These are phyloP conservation scores for Artibeus jamaicensis DNA, from an alignment of 2,797 vertebrate genomes.

Conservation along the genomic window DNA sequence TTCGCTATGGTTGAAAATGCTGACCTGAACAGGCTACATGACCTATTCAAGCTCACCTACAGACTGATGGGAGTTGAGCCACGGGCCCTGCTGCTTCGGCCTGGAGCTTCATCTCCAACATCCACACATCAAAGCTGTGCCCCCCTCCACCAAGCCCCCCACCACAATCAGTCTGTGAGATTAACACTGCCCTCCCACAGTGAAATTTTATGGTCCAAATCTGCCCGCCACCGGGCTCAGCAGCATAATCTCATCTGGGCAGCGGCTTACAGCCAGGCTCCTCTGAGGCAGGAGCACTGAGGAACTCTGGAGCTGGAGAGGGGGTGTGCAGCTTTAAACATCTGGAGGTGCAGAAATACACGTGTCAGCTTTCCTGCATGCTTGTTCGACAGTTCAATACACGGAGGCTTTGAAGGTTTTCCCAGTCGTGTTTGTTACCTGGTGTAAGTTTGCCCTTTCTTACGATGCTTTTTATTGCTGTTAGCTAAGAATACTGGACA, in stretches of 20 bases:
- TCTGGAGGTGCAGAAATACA: not conserved
- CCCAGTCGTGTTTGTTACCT: slow-evolving; percentile 65
- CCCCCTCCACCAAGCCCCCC: not conserved
- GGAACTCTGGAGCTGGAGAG: slow-evolving; percentile 29
- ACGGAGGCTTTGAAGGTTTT: slow-evolving; percentile 68
- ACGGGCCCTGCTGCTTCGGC: not conserved
- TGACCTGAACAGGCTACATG: slow-evolving; percentile 2
- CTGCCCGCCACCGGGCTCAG: slow-evolving; percentile 38
- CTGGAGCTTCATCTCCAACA: not conserved
- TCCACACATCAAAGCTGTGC: slow-evolving; percentile 26
- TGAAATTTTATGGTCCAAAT: slow-evolving; percentile 69
- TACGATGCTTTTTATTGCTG: slow-evolving; percentile 78
- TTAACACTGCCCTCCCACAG: slow-evolving; percentile 58
- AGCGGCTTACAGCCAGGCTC: slow-evolving; percentile 31
- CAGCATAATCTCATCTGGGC: slow-evolving; percentile 44
- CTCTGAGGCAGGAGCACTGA: not conserved
- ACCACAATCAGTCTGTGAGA: slow-evolving; percentile 42
- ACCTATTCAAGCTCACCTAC: not conserved
- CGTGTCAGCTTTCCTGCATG: slow-evolving; percentile 1
- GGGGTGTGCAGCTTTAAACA: not conserved
- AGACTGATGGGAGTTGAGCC: not conserved
- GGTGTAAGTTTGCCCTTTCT: slow-evolving; percentile 79
- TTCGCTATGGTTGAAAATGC: not conserved
- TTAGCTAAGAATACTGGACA: slow-evolving; percentile 79
- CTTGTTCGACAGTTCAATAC: slow-evolving; percentile 45